Percentiles rank a stretch among this genome's conserved stretches.
phyloP scores from a whole-genome alignment of 1,140 invertebrate species.

The Eumeta japonica region DNA sequence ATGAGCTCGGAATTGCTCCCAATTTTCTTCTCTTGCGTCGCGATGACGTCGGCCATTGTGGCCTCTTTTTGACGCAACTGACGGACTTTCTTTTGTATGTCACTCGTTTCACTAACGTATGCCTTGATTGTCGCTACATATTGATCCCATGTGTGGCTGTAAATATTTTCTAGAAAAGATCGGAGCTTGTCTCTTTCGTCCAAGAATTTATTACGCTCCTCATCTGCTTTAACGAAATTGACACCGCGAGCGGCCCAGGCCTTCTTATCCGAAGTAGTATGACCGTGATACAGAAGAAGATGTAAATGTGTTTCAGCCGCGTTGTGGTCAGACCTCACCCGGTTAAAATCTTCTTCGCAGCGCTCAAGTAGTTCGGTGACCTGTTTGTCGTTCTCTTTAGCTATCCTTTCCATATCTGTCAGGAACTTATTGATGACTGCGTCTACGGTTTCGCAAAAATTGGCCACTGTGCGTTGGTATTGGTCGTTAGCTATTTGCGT shows the following conservation, averaged over 20 bases:
- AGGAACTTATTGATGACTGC: conserved; percentile 46
- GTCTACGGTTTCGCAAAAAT: conserved; percentile 43
- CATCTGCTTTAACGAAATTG: conserved; percentile 46
- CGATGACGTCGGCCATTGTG: conserved; percentile 48
- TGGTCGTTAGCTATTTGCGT: conserved; percentile 41
- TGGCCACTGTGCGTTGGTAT: conserved; percentile 40
- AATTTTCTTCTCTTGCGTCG: conserved; percentile 42
- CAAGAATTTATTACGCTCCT: conserved; percentile 34
- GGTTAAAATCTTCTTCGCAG: conserved; percentile 24
- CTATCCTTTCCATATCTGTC: conserved; percentile 31
- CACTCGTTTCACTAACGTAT: conserved; percentile 35
- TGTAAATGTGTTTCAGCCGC: conserved; percentile 46
- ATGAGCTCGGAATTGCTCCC: conserved; percentile 39
- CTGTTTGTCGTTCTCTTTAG: conserved; percentile 28
- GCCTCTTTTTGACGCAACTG: conserved; percentile 45
- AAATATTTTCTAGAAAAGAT: conserved; percentile 38
- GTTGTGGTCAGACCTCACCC: conserved; percentile 31
- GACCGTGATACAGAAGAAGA: conserved; percentile 34
- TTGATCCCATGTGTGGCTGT: conserved; percentile 39
- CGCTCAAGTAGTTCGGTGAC: conserved; percentile 29
- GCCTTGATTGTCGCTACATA: conserved; percentile 42
- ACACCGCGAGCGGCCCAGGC: conserved; percentile 45
- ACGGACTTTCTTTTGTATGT: conserved; percentile 42
- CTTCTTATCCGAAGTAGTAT: conserved; percentile 32
- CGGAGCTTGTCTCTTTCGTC: conserved; percentile 37